These are phyloP conservation scores for Sylvilagus floridanus DNA, from an alignment of 2,797 vertebrate genomes.

Conservation along the genomic window DNA sequence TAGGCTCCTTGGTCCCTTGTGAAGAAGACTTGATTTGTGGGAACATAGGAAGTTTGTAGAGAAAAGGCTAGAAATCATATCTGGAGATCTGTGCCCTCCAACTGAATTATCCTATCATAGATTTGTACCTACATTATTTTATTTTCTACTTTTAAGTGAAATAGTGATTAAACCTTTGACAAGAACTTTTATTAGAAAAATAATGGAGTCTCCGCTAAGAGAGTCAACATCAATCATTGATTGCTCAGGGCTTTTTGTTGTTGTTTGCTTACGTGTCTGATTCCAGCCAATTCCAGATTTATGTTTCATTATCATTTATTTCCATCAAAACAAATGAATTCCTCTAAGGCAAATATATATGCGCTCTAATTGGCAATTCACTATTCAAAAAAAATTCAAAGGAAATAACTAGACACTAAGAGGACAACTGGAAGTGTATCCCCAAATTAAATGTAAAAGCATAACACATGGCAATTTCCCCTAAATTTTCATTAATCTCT, in stretches of 20 bases:
- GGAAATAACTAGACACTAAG: background rate
- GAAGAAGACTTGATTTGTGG: slow-evolving; percentile 76
- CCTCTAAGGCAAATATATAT: background rate
- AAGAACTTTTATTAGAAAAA: slow-evolving; percentile 9
- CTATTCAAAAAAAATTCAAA: background rate
- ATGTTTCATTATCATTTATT: slow-evolving; percentile 27
- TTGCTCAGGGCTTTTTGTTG: background rate
- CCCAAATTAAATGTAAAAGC: background rate
- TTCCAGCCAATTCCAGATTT: slow-evolving; percentile 9
- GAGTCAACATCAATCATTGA: background rate
- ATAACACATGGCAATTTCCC: background rate
- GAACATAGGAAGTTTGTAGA: slow-evolving; percentile 74
- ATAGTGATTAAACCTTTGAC: background rate
- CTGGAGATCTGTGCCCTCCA: background rate
- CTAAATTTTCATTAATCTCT: background rate
- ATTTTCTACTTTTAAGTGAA: slow-evolving; percentile 48
- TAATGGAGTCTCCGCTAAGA: background rate
- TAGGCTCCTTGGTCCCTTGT: slow-evolving; percentile 79
- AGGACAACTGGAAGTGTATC: background rate
- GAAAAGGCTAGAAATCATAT: slow-evolving; percentile 66
- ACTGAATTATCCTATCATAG: background rate
- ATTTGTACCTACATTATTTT: slow-evolving; percentile 56
- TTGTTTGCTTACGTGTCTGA: background rate
- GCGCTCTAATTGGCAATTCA: background rate
- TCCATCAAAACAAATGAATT: slow-evolving; percentile 3